phyloP scores from a whole-genome alignment of 2,797 vertebrate genomes.

The Acrocephalus scirpaceus region DNA sequence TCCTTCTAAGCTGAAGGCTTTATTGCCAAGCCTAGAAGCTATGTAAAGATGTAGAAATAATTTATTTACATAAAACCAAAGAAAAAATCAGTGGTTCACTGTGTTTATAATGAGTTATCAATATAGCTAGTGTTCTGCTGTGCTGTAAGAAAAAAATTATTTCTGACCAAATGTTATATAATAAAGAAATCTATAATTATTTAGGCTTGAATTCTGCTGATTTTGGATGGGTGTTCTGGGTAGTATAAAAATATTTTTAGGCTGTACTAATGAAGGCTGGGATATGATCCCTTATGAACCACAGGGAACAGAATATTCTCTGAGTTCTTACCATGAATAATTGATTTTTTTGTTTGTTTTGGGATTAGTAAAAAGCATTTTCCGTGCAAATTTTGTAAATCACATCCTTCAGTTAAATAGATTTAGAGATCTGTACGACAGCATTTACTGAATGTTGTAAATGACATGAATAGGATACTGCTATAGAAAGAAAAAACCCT shows the following conservation, averaged over 20 bases:
- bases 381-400: background rate
- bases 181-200: background rate
- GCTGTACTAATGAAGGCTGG: background rate
- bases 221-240: background rate
- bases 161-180: background rate
- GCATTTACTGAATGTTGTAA: background rate
- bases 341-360: background rate
- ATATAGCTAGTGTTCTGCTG: background rate
- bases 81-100: background rate
- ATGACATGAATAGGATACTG: background rate
- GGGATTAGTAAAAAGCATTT: background rate
- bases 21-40: background rate
- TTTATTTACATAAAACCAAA: background rate
- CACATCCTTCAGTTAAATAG: background rate
- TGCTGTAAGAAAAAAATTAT: background rate
- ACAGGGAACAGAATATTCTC: background rate
- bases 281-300: background rate
- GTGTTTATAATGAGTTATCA: background rate
- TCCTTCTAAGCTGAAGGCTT: background rate
- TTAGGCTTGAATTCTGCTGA: constrained; percentile 4
- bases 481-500: background rate
- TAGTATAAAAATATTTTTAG: background rate
- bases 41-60: background rate
- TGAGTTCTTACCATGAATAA: background rate
- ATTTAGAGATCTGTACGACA: background rate